phyloP scores from a whole-genome alignment of 2,888 invertebrate species.

The Cryptosula pallasiana region DNA sequence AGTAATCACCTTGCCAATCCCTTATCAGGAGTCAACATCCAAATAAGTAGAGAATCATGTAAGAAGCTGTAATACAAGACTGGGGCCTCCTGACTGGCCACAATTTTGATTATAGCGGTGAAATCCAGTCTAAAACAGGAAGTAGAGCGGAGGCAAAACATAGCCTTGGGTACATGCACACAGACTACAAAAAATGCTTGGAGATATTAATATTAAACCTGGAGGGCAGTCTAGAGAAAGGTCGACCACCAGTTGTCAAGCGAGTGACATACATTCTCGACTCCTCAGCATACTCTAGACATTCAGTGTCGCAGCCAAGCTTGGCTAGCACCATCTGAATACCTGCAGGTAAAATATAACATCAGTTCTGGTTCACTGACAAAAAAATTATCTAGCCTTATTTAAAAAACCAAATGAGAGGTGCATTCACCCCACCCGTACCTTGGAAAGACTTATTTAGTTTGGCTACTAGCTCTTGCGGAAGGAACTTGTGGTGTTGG shows the following conservation, averaged over 20 bases:
- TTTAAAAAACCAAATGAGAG: too few species aligned
- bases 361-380: too few species aligned
- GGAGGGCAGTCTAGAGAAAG: not conserved
- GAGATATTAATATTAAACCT: too few species aligned
- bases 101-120: constrained; percentile 34
- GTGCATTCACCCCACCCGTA: too few species aligned
- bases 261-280: constrained; percentile 30
- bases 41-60: constrained; percentile 37
- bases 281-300: constrained; percentile 43
- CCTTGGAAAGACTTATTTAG: not conserved
- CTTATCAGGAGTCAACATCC: constrained; percentile 44
- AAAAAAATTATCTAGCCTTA: too few species aligned
- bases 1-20: constrained; percentile 35
- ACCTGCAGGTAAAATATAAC: constrained; percentile 31
- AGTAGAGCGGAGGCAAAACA: too few species aligned
- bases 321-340: constrained; percentile 41
- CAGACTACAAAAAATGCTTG: too few species aligned
- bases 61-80: constrained; percentile 44
- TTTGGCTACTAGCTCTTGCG: not conserved
- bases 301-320: constrained; percentile 39
- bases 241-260: not conserved
- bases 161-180: too few species aligned
- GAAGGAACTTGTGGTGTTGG: constrained; percentile 15
- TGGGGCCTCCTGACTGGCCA: constrained; percentile 41
- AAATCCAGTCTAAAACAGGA: constrained; percentile 5